Evolutionary conservation across 2,888 invertebrate genomes (phyloP), one percentile per base, ranked within the genome.

Genomic region (Blomia tropicalis): DNA sequence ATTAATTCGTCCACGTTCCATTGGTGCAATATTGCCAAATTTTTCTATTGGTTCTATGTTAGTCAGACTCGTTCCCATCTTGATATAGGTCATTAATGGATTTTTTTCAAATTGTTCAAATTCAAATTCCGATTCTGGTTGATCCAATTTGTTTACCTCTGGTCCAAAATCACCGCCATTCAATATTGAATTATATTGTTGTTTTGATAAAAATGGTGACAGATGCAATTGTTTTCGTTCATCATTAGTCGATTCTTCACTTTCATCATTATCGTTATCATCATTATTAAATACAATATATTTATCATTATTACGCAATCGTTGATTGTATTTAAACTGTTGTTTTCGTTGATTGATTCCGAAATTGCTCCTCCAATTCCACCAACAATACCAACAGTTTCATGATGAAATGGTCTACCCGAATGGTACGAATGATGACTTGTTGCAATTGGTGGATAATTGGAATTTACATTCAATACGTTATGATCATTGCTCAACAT

Each of bases 301-400:
- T 36, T 56, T 56, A 25, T 56, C 29, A 31, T 56, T 56, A 25
- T 56, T 56, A 23, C 56, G 56, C 11, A 56, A 56, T 14, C 30
- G 56, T 56, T 56, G 56, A 3, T 27, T 41, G n/a, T n/a, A n/a
- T n/a, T n/a, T n/a, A n/a, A n/a, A n/a, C 51, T 47, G 51, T 27
- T 7, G 51, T 27, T n/a, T 14, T n/a, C n/a, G 41, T n/a, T n/a
- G 41, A 41, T 41, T n/a, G 41, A 14, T n/a, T 14, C 41, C 41
- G n/a, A 41, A 41, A n/a, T 41, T 17, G 14, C 14, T 14, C 41
- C 41, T 41, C 41, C 14, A n/a, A n/a, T n/a, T 14, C 41, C 41
- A 41, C 14, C 14, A 41, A 14, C 14, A n/a, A n/a, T 41, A n/a
- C 41, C 14, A 41, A n/a, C 14, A 41, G 14, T 41, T n/a, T 41